Base-by-base conservation (phyloP, 2,888 invertebrate genomes). In the Cosmia pyralina region DNA sequence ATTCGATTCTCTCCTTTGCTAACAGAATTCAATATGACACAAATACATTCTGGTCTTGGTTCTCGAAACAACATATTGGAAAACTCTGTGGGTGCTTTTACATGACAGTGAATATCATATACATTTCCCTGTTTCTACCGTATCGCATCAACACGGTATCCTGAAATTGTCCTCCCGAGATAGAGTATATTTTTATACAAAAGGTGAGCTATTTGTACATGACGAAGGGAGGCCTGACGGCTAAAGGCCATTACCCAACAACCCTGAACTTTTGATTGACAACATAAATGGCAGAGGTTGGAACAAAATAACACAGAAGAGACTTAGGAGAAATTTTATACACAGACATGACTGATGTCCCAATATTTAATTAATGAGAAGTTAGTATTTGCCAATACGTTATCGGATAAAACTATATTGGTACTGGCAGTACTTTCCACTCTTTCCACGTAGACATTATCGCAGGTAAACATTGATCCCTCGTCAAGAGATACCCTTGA, bases 201-300 rank as follows among this genome's bases (percentile, higher is more conserved):
- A 90, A 91, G 90, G 90, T 90, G 84, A 89, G 88, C 66, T 93
- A 93, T 93, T 93, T 93, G 89, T 87, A 89, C 83, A 85, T 89
- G 89, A 91, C 86, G 90, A 88, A 91, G 90, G 91, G 89, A 90
- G 88, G 92, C 86, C 85, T 83, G 86, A 85, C 87, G 86, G 85
- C 83, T 88, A 92, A 92, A 91, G 91, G 92, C 89, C 90, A 90
- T 88, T 89, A 59, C 75, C 77, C 85, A 89, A 81, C 85, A 88
- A 88, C 91, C 91, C 84, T 92, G 90, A 91, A 91, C 91, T 92
- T 92, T 92, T 92, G 92, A 91, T 89, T 90, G 92, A 92, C 91
- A 90, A 86, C 88, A 87, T 87, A 91, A 92, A 92, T 91, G 89
- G 87, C 90, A 87, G 79, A 89, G 88, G 88, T 88, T 86, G 75